A percentile compares a stretch with the other conserved stretches of the same genome.
phyloP scores from a whole-genome alignment of 1,140 invertebrate genomes.

The Holcopasites calliopsidis region DNA sequence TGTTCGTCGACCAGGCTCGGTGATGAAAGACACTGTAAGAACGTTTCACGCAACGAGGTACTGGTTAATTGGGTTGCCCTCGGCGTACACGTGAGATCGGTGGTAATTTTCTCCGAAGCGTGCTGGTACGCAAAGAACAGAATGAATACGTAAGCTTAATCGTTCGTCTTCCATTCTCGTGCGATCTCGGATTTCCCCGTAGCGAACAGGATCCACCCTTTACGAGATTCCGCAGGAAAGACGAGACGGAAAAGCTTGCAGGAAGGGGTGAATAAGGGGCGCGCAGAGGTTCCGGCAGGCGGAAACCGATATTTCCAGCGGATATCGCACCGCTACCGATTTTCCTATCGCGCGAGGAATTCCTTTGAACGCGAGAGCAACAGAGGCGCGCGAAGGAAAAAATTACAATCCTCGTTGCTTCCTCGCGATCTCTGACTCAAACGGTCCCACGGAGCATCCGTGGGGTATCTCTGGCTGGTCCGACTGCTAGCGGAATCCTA shows the following conservation, averaged over 20 bases:
- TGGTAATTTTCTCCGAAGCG: background rate
- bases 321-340: constrained; percentile 22
- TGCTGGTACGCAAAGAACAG: background rate
- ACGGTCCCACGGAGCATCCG: constrained; percentile 14
- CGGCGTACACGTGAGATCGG: background rate
- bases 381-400: background rate
- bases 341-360: constrained; percentile 30
- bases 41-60: background rate
- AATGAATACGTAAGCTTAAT: background rate
- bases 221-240: background rate
- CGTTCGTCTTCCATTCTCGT: background rate
- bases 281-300: background rate
- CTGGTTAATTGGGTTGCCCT: background rate
- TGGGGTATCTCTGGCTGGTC: background rate
- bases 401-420: constrained; percentile 26
- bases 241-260: background rate
- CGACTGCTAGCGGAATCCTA: constrained; percentile 32
- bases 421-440: background rate
- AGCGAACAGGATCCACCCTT: no score
- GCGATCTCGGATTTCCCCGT: no score
- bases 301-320: constrained; percentile 42
- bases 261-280: background rate
- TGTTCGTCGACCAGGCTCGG: background rate
- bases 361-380: constrained; percentile 35
- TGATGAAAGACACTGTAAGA: background rate